Conservation (phyloP, 1,140 invertebrate species). For the Leptopilina clavipes region DNA sequence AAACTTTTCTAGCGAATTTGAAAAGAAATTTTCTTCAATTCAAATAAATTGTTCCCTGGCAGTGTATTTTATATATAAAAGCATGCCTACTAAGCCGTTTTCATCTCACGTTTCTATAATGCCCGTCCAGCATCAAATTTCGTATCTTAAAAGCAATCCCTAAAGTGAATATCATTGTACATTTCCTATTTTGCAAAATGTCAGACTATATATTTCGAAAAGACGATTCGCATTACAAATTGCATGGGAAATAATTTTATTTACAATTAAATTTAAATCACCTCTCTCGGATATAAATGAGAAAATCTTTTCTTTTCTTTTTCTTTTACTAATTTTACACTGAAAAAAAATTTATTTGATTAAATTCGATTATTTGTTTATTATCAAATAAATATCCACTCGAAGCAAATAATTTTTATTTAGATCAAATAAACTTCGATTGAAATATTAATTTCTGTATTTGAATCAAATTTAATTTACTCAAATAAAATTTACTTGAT, state of each 20-base stretch:
- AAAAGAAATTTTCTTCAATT: not conserved
- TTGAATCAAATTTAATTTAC: too few species aligned
- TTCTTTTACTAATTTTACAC: not conserved
- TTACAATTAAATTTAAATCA: not conserved
- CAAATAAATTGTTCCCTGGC: not conserved
- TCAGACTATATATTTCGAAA: not conserved
- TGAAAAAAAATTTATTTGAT: too few species aligned
- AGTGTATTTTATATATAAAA: not conserved
- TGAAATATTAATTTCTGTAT: too few species aligned
- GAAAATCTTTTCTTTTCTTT: not conserved
- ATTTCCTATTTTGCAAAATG: not conserved
- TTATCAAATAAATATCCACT: too few species aligned
- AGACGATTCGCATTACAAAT: not conserved
- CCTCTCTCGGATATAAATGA: not conserved
- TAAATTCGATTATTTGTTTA: too few species aligned
- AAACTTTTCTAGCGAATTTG: not conserved
- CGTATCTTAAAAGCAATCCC: constrained; percentile 4
- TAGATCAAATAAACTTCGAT: too few species aligned
- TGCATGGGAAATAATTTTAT: not conserved
- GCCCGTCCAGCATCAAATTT: not conserved
- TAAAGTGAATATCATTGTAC: not conserved
- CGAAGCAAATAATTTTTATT: too few species aligned
- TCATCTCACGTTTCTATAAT: constrained; percentile 17
- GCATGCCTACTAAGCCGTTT: not conserved
- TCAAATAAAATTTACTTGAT: too few species aligned